Base-by-base conservation (phyloP, 1,140 invertebrate species). In the Scaptomyza pallida region DNA sequence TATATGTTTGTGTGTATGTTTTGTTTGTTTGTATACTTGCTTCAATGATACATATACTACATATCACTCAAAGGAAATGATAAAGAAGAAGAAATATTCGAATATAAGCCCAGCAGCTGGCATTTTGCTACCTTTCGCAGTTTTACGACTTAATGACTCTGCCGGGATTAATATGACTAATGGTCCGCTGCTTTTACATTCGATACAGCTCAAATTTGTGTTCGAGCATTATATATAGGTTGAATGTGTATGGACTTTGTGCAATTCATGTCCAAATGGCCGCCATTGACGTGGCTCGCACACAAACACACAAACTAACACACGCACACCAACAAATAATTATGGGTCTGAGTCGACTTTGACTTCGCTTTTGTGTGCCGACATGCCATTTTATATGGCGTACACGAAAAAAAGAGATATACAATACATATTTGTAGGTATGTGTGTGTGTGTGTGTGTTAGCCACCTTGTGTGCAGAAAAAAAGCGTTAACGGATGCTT, bases 121-220 rank as follows among this genome's bases (percentile, higher is more conserved):
- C 40, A 26, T 30, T 57, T 43, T 12, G 55, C 55, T 57, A 57
- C 77, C 81, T 77, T 77, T 74, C 50, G 69, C 81, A 69, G 72
- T 83, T 89, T 90, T 88, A 90, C 82, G 82, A 83, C 88, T 88
- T 89, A 89, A 89, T 89, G 88, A 90, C 88, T 89, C 88, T 81
- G 54, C 70, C 73, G 88, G 88, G 88, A 89, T 83, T 89, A 82
- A 90, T 88, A 86, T 86, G 82, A 86, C 82, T 86, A 86, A 86
- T 86, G 83, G 82, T 75, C 67, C 74, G 69, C 61, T 80, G 74
- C 65, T 86, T 88, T 78, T 9, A 64, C 60, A 75, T 88, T 86
- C 82, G 70, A 86, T 88, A 75, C 60, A 44, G 30, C 37, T 45
- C 17, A 6, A 41, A 13, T 21, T 43, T 16, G 44, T 19, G 37